A percentile compares a stretch with the other conserved stretches of the same genome.
Conservation (phyloP, 2,888 invertebrate species). For the Acanthococcus lagerstroemiae region DNA sequence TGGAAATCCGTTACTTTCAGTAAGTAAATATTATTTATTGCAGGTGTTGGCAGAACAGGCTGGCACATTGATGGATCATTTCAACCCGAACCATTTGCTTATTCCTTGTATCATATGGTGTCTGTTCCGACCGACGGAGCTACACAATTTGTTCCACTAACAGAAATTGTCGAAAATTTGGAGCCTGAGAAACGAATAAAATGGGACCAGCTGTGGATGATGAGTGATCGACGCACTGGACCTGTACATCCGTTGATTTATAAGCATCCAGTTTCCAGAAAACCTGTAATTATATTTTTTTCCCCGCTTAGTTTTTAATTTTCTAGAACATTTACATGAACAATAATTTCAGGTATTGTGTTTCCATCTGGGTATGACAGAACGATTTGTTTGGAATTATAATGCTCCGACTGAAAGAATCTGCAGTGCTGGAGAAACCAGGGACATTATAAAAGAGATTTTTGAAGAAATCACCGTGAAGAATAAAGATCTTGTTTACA, state of each 20-base stretch:
- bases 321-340: not conserved
- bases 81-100: slow-evolving; percentile 38
- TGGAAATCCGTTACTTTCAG: too few species aligned
- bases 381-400: slow-evolving; percentile 38
- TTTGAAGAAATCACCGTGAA: slow-evolving; percentile 38
- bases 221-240: slow-evolving; percentile 38
- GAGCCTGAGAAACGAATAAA: slow-evolving; percentile 35
- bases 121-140: slow-evolving; percentile 38
- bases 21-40: too few species aligned
- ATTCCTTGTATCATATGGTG: slow-evolving; percentile 39
- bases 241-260: slow-evolving; percentile 39
- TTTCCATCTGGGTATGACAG: slow-evolving; percentile 39
- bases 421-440: slow-evolving; percentile 36
- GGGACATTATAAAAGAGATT: slow-evolving; percentile 36
- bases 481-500: slow-evolving; percentile 36
- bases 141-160: slow-evolving; percentile 38
- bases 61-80: slow-evolving; percentile 41
- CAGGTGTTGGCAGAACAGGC: slow-evolving; percentile 39
- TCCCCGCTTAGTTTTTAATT: not conserved
- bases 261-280: slow-evolving; percentile 38
- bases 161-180: slow-evolving; percentile 37
- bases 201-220: slow-evolving; percentile 39
- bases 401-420: slow-evolving; percentile 35
- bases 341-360: slow-evolving; percentile 37
- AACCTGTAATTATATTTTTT: slow-evolving; percentile 34